Evolutionary conservation across 1,140 invertebrate genomes (phyloP).

Genomic region (Ditylenchus dipsaci): DNA sequence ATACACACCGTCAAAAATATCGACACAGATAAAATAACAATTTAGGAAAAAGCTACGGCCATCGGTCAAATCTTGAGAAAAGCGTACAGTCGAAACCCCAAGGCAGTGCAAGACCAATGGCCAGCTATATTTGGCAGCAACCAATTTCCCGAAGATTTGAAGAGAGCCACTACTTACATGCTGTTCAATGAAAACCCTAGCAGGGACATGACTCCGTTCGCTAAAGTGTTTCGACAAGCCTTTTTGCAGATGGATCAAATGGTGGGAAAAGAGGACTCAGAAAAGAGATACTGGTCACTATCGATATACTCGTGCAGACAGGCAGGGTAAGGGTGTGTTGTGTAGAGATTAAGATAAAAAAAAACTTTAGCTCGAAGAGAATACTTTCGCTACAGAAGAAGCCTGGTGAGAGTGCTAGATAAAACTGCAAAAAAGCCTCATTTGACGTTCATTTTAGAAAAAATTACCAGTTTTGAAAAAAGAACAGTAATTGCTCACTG

Average conservation of each 20-base stretch:
- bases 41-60: not conserved
- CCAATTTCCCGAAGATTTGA: not conserved
- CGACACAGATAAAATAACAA: not conserved
- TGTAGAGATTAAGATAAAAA: not conserved
- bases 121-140: not conserved
- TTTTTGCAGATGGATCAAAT: too few relatives aligned
- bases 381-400: too few relatives aligned
- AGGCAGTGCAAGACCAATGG: not conserved
- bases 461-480: too few relatives aligned
- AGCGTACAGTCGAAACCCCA: not conserved
- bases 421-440: too few relatives aligned
- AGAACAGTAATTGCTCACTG: too few relatives aligned
- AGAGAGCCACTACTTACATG: not conserved
- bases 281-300: not conserved
- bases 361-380: not conserved
- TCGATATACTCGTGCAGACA: too few relatives aligned
- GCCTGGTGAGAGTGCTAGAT: too few relatives aligned
- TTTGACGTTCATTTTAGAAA: too few relatives aligned
- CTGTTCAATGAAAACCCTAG: slow-evolving; percentile 8
- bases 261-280: not conserved
- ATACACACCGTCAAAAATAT: not conserved
- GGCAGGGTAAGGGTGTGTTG: not conserved
- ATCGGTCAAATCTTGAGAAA: not conserved
- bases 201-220: not conserved
- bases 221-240: not conserved